Evolutionary conservation across 1,140 invertebrate species (phyloP).

Genomic region (Rhynchophorus ferrugineus): DNA sequence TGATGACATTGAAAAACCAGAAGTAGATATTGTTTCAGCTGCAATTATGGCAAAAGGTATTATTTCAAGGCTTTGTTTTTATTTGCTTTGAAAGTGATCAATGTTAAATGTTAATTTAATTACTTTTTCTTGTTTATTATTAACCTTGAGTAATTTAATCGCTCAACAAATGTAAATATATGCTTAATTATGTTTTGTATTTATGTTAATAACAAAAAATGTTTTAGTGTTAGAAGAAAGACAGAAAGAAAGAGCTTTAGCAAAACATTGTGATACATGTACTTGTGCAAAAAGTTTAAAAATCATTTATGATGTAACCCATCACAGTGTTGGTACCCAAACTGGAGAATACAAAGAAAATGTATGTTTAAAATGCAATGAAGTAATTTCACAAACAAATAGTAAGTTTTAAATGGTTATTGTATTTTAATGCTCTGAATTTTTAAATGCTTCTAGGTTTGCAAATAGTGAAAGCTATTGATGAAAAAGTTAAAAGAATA

Average conservation of each 20-base stretch:
- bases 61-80: no score
- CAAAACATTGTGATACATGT: constrained; percentile 75
- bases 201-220: no score
- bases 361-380: constrained; percentile 51
- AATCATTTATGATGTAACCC: constrained; percentile 50
- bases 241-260: constrained; percentile 57
- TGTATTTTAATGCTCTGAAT: not conserved
- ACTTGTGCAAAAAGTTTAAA: constrained; percentile 58
- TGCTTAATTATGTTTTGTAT: no score
- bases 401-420: constrained; percentile 2
- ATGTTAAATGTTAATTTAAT: no score
- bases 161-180: no score
- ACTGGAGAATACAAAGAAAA: constrained; percentile 49
- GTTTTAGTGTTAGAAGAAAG: constrained; percentile 70
- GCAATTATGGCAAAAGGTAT: constrained; percentile 80
- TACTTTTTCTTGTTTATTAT: no score
- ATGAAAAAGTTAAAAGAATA: constrained; percentile 5
- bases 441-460: constrained; percentile 5
- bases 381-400: constrained; percentile 35
- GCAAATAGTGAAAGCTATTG: constrained; percentile 16
- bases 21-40: constrained; percentile 76
- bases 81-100: no score
- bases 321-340: constrained; percentile 54
- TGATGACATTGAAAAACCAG: constrained; percentile 39
- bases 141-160: no score